Conservation (phyloP, 2,113 vertebrate species). For the Regulus satrapa region DNA sequence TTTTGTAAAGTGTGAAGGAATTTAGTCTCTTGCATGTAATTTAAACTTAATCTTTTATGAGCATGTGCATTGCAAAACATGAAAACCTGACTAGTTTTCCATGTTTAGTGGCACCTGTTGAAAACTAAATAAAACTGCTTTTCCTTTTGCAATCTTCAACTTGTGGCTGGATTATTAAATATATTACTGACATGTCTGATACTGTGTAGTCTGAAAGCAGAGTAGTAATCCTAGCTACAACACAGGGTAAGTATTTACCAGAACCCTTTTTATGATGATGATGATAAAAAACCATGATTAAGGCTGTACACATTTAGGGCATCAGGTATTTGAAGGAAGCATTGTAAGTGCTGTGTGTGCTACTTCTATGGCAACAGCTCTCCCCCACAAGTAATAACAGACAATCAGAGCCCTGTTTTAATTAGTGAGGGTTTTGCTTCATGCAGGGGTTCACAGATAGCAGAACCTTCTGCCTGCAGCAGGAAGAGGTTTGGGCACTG, state of each 20-base stretch:
- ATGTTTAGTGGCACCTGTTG: conserved; percentile 62
- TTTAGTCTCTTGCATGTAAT: conserved; percentile 39
- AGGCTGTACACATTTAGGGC: neutral
- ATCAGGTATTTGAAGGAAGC: neutral
- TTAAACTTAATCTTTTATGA: conserved; percentile 51
- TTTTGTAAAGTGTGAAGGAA: conserved; percentile 70
- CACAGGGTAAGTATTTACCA: neutral
- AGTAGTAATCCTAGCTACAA: neutral
- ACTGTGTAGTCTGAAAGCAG: neutral
- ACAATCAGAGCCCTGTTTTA: neutral
- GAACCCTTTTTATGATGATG: neutral
- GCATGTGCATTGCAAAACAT: conserved; percentile 48
- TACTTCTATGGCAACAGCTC: neutral
- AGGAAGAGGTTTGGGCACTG: neutral
- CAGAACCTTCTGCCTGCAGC: neutral
- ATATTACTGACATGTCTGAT: neutral
- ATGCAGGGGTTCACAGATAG: neutral
- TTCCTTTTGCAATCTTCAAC: conserved; percentile 71
- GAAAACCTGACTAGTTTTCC: conserved; percentile 37
- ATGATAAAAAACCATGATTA: neutral
- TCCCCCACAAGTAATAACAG: neutral
- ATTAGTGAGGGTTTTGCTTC: neutral
- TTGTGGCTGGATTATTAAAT: conserved; percentile 59
- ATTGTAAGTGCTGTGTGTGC: neutral
- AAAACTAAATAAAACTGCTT: conserved; percentile 68